Evolutionary conservation across 1,140 invertebrate genomes (phyloP).

Genomic region (Phthorimaea operculella): DNA sequence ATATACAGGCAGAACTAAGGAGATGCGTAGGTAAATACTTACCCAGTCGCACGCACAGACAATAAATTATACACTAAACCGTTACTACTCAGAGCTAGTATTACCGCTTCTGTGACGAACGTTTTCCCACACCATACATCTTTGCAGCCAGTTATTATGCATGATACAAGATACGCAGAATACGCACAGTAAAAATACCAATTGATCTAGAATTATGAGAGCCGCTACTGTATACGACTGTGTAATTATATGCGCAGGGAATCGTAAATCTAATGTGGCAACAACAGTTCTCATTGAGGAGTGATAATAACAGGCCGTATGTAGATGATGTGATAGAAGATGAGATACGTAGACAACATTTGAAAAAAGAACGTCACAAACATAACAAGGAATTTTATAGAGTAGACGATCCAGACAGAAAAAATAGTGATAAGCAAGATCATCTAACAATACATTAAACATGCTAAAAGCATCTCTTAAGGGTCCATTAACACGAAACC

Average conservation of each 20-base stretch:
- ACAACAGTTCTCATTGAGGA: neutral
- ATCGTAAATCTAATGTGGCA: neutral
- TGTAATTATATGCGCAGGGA: neutral
- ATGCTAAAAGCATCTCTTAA: slow-evolving; percentile 9
- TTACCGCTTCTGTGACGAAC: neutral
- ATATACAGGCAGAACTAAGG: too few relatives aligned
- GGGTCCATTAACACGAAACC: slow-evolving; percentile 25
- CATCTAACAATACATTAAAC: slow-evolving; percentile 1
- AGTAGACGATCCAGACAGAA: neutral
- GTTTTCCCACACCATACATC: neutral
- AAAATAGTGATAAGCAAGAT: neutral
- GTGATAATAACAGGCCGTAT: too few relatives aligned
- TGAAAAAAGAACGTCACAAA: too few relatives aligned
- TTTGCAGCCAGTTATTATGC: neutral
- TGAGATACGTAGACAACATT: too few relatives aligned
- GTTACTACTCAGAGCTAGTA: neutral
- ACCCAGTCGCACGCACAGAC: too few relatives aligned
- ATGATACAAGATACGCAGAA: too few relatives aligned
- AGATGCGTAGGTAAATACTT: too few relatives aligned
- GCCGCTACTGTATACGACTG: neutral
- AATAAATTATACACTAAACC: neutral
- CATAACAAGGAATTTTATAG: too few relatives aligned
- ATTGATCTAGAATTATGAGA: slow-evolving; percentile 1
- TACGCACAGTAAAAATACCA: neutral
- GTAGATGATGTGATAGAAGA: too few relatives aligned